These are phyloP conservation scores for Spisula subtruncata DNA, from an alignment of 2,888 invertebrate species.

Conservation along the genomic window DNA sequence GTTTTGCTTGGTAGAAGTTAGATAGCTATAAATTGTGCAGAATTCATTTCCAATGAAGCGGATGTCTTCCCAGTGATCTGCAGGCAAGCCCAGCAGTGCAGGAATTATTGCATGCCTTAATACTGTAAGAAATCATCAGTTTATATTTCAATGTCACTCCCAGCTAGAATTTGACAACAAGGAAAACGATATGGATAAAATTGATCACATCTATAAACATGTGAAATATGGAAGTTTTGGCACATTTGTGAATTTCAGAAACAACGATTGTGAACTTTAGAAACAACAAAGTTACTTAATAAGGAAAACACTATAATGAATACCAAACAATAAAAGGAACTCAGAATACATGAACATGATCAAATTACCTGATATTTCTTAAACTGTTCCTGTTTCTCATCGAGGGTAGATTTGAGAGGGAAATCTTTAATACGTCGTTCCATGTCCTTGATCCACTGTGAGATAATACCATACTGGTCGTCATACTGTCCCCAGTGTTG, in stretches of 20 bases:
- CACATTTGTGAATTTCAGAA: not conserved
- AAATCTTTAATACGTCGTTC: constrained; percentile 96
- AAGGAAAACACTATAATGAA: not conserved
- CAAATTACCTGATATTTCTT: constrained; percentile 91
- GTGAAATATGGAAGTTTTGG: not conserved
- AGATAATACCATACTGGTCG: constrained; percentile 92
- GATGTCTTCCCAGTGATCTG: not conserved
- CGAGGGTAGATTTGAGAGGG: constrained; percentile 93
- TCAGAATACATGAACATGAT: constrained; percentile 81
- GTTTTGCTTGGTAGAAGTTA: not conserved
- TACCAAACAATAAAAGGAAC: not conserved
- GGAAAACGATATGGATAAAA: not conserved
- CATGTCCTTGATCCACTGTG: constrained; percentile 95
- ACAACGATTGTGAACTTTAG: too few species aligned
- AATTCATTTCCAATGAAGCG: not conserved
- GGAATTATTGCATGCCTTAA: not conserved
- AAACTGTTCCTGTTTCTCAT: constrained; percentile 94
- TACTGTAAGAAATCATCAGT: not conserved
- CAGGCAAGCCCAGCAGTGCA: constrained; percentile 16
- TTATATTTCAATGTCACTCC: not conserved
- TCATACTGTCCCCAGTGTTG: constrained; percentile 96
- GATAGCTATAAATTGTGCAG: not conserved
- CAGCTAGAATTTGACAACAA: not conserved
- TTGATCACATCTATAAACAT: not conserved
- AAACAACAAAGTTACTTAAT: not conserved